These are phyloP conservation scores for Apeltes quadracus DNA, from an alignment of 2,113 vertebrate species.

Conservation along the genomic window DNA sequence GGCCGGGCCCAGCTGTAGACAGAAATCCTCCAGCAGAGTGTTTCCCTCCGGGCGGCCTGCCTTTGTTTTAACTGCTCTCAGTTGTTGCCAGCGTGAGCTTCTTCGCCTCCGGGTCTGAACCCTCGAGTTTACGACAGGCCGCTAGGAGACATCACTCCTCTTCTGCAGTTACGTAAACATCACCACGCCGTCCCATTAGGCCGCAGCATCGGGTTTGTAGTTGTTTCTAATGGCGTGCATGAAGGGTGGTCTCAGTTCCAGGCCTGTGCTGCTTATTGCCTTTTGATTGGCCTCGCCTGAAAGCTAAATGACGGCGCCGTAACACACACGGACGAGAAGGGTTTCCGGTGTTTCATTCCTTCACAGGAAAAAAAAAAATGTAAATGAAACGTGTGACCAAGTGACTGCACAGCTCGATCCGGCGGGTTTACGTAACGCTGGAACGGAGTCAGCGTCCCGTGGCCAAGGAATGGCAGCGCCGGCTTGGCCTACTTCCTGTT, in stretches of 20 bases:
- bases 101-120: conserved; percentile 41
- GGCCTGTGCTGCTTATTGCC: neutral
- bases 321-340: neutral
- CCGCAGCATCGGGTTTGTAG: conserved; percentile 28
- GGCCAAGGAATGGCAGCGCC: conserved; percentile 63
- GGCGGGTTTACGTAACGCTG: conserved; percentile 63
- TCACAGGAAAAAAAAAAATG: conserved; percentile 30
- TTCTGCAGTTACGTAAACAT: conserved; percentile 36
- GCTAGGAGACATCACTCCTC: conserved; percentile 34
- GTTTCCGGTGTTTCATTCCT: conserved; percentile 35
- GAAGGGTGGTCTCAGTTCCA: neutral
- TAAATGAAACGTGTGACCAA: conserved; percentile 62
- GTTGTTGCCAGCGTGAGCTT: conserved; percentile 21
- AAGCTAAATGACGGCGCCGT: conserved; percentile 1
- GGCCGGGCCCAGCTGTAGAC: conserved; percentile 61
- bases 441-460: conserved; percentile 31
- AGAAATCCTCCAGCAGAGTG: conserved; percentile 48
- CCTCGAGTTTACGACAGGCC: conserved; percentile 38
- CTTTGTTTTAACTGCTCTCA: conserved; percentile 49
- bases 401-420: conserved; percentile 65
- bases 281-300: neutral
- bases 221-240: neutral
- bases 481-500: conserved; percentile 68
- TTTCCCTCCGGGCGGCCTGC: conserved; percentile 41
- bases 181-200: conserved; percentile 21